A percentile compares a stretch with the other conserved stretches of the same genome.
phyloP scores from a whole-genome alignment of 2,888 invertebrate species.

The Bugulina stolonifera region DNA sequence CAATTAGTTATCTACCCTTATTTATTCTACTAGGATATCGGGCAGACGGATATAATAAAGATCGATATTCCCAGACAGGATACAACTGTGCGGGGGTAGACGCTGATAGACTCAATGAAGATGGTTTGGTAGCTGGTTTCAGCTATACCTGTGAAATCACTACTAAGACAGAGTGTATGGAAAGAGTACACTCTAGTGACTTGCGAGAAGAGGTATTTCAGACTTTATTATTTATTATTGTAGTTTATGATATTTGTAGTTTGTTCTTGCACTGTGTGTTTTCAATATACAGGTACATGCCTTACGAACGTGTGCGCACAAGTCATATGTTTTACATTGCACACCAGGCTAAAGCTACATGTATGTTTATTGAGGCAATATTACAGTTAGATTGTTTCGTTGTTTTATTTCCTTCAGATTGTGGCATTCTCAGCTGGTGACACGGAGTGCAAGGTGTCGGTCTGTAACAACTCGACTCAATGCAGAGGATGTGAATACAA shows the following conservation, averaged over 20 bases:
- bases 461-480: slow-evolving; percentile 38
- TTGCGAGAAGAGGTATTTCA: background rate
- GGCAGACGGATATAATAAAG: slow-evolving; percentile 39
- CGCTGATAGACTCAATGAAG: slow-evolving; percentile 29
- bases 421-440: slow-evolving; percentile 40
- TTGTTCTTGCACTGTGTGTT: too few species aligned
- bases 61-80: slow-evolving; percentile 47
- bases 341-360: too few species aligned
- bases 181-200: slow-evolving; percentile 26
- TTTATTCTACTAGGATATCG: slow-evolving; percentile 39
- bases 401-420: too few species aligned
- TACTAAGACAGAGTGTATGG: slow-evolving; percentile 39
- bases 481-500: slow-evolving; percentile 44
- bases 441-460: background rate
- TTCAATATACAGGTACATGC: too few species aligned
- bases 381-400: too few species aligned
- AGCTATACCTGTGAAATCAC: slow-evolving; percentile 39
- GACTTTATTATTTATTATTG: too few species aligned
- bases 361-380: too few species aligned
- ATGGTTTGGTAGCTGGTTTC: slow-evolving; percentile 39
- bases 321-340: too few species aligned
- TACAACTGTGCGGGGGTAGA: slow-evolving; percentile 40
- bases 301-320: too few species aligned
- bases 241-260: too few species aligned
- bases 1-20: too few species aligned